These are phyloP conservation scores for Eledona agricola DNA, from an alignment of 2,888 invertebrate species.

Conservation along the genomic window DNA sequence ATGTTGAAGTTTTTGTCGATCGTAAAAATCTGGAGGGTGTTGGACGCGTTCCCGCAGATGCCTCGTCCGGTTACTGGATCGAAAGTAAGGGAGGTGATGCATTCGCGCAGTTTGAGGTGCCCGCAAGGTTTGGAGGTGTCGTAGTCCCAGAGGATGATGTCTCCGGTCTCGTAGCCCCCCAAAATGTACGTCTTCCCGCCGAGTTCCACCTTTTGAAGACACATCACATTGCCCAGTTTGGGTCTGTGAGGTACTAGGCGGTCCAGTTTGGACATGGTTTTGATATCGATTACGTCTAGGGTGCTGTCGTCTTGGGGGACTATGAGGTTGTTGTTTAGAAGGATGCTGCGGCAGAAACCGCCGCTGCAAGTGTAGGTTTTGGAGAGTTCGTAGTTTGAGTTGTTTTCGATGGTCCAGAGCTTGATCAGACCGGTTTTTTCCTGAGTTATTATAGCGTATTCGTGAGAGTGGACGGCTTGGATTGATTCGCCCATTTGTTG, in stretches of 20 bases:
- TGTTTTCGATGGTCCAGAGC: conserved; percentile 69
- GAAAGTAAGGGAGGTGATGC: conserved; percentile 77
- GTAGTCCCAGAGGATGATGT: conserved; percentile 76
- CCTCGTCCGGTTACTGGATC: conserved; percentile 73
- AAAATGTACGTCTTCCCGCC: conserved; percentile 68
- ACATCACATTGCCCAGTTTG: conserved; percentile 73
- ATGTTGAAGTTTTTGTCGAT: conserved; percentile 67
- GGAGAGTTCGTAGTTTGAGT: conserved; percentile 67
- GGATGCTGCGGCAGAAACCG: conserved; percentile 76
- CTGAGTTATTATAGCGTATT: conserved; percentile 74
- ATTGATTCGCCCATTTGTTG: conserved; percentile 73
- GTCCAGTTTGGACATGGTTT: conserved; percentile 58
- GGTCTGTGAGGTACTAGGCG: conserved; percentile 61
- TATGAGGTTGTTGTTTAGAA: conserved; percentile 69
- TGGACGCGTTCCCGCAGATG: conserved; percentile 72
- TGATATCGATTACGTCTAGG: conserved; percentile 63
- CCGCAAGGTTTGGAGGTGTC: conserved; percentile 66
- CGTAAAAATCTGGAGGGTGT: conserved; percentile 68
- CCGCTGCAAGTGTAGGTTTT: conserved; percentile 69
- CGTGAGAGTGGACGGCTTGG: conserved; percentile 69
- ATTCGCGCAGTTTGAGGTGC: conserved; percentile 68
- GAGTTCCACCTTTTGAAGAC: conserved; percentile 65
- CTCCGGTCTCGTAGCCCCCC: conserved; percentile 79
- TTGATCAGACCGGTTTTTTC: conserved; percentile 77
- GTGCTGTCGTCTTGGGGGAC: conserved; percentile 71